Evolutionary conservation across 2,888 invertebrate species (phyloP).

Genomic region (Trissoscelio sp.): DNA sequence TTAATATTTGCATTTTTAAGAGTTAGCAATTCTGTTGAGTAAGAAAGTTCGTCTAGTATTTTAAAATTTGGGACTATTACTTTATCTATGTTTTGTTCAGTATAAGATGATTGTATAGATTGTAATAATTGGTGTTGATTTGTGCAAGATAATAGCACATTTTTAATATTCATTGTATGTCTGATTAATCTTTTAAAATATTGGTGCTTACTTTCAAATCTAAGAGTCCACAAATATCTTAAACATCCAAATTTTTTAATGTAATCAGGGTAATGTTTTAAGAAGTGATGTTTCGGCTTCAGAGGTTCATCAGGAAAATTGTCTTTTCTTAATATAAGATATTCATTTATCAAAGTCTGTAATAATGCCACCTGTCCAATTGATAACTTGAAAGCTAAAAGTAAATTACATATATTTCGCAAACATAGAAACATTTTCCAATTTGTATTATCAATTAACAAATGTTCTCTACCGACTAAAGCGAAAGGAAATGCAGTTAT

Average conservation of each 20-base stretch:
- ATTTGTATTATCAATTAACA: constrained; percentile 41
- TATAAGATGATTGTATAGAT: constrained; percentile 9
- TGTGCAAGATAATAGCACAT: constrained; percentile 36
- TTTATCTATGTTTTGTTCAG: constrained; percentile 32
- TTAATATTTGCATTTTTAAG: constrained; percentile 30
- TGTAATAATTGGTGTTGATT: constrained; percentile 58
- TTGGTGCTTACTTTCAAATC: constrained; percentile 72
- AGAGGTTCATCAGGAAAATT: constrained; percentile 49
- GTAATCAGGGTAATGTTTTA: constrained; percentile 40
- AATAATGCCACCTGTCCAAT: constrained; percentile 48
- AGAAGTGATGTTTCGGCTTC: constrained; percentile 64
- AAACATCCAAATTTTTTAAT: constrained; percentile 64
- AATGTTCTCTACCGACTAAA: constrained; percentile 36
- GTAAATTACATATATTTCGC: constrained; percentile 55
- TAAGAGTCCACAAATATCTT: constrained; percentile 62
- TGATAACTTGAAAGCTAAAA: constrained; percentile 54
- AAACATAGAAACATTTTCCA: constrained; percentile 62
- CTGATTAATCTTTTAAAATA: constrained; percentile 68
- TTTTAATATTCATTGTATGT: constrained; percentile 68
- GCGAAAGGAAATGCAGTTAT: constrained; percentile 47
- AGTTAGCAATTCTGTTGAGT: constrained; percentile 25
- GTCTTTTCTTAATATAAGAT: constrained; percentile 47
- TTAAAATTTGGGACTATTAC: constrained; percentile 18
- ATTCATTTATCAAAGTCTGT: constrained; percentile 51
- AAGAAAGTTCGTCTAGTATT: not conserved